Evolutionary conservation across 2,797 vertebrate species (phyloP).

Genomic region (Chelmon rostratus): DNA sequence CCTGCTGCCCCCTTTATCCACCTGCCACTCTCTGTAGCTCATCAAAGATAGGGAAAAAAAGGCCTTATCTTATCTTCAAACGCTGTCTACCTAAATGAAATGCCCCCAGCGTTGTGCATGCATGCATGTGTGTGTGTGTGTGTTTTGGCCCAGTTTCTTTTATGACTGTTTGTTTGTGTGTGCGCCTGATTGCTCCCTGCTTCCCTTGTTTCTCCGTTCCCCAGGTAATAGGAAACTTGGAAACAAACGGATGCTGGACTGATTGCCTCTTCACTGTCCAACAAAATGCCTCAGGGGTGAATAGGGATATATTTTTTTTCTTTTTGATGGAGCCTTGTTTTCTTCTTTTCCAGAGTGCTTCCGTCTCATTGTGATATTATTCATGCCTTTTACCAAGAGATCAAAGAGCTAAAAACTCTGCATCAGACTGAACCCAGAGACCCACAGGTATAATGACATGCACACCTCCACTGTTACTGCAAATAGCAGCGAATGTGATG

Average conservation of each 20-base stretch:
- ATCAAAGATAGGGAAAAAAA: conserved; percentile 61
- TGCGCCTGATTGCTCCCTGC: conserved; percentile 54
- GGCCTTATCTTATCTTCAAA: conserved; percentile 45
- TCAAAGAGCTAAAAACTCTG: conserved; percentile 37
- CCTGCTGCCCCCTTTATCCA: conserved; percentile 59
- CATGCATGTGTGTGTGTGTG: conserved; percentile 17
- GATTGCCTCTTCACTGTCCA: conserved; percentile 62
- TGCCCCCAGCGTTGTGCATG: conserved; percentile 23
- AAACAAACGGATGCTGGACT: conserved; percentile 62
- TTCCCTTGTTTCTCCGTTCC: conserved; percentile 52
- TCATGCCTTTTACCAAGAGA: conserved; percentile 47
- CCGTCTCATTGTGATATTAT: conserved; percentile 38
- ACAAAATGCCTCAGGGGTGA: conserved; percentile 61
- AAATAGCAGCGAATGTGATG: conserved; percentile 66
- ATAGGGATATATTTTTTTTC: conserved; percentile 36
- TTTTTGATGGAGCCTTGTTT: conserved; percentile 45
- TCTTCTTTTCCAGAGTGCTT: conserved; percentile 40
- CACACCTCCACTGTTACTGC: conserved; percentile 56
- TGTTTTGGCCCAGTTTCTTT: conserved; percentile 57
- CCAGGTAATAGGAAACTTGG: conserved; percentile 64
- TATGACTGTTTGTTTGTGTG: conserved; percentile 25
- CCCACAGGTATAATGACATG: conserved; percentile 58
- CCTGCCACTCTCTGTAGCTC: conserved; percentile 69
- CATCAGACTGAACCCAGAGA: conserved; percentile 39
- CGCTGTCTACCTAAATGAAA: conserved; percentile 47